Conservation (phyloP, 2,888 invertebrate species). For the Sesia bembeciformis region DNA sequence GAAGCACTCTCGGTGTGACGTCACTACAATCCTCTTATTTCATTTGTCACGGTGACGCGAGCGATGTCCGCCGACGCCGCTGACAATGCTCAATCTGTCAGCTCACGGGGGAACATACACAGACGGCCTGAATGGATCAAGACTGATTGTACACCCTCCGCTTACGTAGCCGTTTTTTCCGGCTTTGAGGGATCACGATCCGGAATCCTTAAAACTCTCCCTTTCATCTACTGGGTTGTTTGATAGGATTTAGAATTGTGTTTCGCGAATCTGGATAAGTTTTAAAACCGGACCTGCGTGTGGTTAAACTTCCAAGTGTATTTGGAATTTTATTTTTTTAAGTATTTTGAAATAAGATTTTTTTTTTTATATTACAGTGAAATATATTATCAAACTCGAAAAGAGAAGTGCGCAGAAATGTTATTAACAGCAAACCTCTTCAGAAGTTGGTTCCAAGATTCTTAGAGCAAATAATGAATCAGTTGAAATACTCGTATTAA, state of each 20-base stretch:
- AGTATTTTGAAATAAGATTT: too few species aligned
- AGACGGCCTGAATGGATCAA: constrained; percentile 2
- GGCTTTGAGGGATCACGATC: constrained; percentile 10
- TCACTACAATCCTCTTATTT: constrained; percentile 60
- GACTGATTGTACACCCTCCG: constrained; percentile 10
- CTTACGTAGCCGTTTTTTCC: constrained; percentile 28
- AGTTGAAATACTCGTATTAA: constrained; percentile 3
- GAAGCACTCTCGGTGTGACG: constrained; percentile 27
- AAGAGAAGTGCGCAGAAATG: neutral
- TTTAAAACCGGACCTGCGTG: too few species aligned
- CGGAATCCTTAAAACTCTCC: constrained; percentile 9
- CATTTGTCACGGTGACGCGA: constrained; percentile 53
- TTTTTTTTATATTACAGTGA: too few species aligned
- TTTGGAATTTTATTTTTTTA: too few species aligned
- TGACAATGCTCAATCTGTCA: constrained; percentile 57
- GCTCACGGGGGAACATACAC: constrained; percentile 11
- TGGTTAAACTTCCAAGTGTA: too few species aligned
- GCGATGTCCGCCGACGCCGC: constrained; percentile 32
- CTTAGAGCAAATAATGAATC: constrained; percentile 8
- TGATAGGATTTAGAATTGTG: constrained; percentile 1
- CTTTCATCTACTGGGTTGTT: constrained; percentile 7
- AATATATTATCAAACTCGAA: too few species aligned
- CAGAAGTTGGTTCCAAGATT: constrained; percentile 6
- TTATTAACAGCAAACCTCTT: constrained; percentile 5
- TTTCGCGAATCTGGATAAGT: too few species aligned